These are phyloP conservation scores for Chloroceryle aenea DNA, from an alignment of 2,113 vertebrate species.

Conservation along the genomic window DNA sequence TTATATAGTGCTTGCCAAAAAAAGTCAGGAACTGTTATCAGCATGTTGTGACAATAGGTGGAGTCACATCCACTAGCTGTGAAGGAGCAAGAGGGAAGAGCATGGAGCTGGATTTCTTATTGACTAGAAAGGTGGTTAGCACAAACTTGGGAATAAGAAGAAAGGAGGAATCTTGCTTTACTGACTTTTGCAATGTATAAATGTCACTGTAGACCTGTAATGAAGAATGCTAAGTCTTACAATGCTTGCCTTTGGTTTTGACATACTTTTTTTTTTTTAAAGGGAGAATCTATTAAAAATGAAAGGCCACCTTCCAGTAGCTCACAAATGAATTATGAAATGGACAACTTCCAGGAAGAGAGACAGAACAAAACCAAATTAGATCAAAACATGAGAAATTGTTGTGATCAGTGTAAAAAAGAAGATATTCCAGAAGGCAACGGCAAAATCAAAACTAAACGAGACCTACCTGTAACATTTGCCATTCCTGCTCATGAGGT, in stretches of 20 bases:
- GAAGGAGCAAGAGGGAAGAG: neutral
- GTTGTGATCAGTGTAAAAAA: conserved; percentile 74
- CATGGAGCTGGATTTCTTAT: neutral
- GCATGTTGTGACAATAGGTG: neutral
- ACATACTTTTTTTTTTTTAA: neutral
- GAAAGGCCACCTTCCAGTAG: conserved; percentile 62
- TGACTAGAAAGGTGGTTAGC: neutral
- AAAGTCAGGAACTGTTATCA: neutral
- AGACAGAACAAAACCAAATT: conserved; percentile 1
- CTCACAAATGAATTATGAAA: conserved; percentile 76
- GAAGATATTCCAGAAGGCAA: conserved; percentile 6
- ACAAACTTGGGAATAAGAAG: neutral
- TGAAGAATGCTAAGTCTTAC: neutral
- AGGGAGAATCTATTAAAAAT: neutral
- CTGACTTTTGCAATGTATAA: neutral
- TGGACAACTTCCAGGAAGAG: conserved; percentile 62
- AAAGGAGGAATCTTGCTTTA: neutral
- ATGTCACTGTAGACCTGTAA: neutral
- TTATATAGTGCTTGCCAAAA: neutral
- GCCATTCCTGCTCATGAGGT: conserved; percentile 66
- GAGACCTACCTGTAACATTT: conserved; percentile 57
- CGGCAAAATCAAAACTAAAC: neutral
- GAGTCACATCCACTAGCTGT: neutral
- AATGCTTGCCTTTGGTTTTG: neutral
- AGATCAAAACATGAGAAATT: conserved; percentile 72